A percentile compares a stretch with the other conserved stretches of the same genome.
Evolutionary conservation across 2,797 vertebrate genomes (phyloP).

Genomic region (Nyctibius grandis): DNA sequence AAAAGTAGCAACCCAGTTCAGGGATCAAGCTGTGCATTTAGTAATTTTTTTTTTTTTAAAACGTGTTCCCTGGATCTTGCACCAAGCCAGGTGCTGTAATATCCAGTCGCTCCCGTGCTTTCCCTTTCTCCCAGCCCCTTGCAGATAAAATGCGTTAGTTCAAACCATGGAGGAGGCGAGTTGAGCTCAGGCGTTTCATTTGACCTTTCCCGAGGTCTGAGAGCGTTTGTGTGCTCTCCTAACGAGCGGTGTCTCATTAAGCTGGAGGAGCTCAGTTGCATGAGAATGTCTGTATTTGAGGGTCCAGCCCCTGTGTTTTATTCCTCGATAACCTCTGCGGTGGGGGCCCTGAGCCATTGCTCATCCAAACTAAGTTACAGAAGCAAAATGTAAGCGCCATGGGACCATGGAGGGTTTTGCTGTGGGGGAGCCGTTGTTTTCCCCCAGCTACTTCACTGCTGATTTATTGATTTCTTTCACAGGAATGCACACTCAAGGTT

Average conservation of each 20-base stretch:
- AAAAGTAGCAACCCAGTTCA: not conserved
- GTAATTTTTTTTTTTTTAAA: not conserved
- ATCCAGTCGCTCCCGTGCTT: not conserved
- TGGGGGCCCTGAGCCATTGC: not conserved
- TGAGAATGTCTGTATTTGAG: not conserved
- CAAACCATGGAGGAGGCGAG: not conserved
- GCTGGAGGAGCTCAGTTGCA: not conserved
- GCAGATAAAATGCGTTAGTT: not conserved
- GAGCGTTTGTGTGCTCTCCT: not conserved
- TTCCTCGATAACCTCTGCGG: not conserved
- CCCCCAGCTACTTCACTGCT: not conserved
- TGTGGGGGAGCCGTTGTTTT: not conserved
- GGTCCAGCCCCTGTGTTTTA: not conserved
- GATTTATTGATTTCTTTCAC: not conserved
- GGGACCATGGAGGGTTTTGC: not conserved
- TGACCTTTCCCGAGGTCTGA: not conserved
- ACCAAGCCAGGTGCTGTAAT: not conserved
- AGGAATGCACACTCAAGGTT: constrained; percentile 92
- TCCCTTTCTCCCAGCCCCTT: not conserved
- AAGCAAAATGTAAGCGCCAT: not conserved
- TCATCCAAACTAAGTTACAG: not conserved
- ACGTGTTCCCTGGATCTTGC: not conserved
- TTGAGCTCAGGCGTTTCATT: not conserved
- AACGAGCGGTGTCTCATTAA: not conserved
- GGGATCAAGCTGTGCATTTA: not conserved